These are phyloP conservation scores for Acronicta alni DNA, from an alignment of 2,888 invertebrate genomes.

Conservation along the genomic window DNA sequence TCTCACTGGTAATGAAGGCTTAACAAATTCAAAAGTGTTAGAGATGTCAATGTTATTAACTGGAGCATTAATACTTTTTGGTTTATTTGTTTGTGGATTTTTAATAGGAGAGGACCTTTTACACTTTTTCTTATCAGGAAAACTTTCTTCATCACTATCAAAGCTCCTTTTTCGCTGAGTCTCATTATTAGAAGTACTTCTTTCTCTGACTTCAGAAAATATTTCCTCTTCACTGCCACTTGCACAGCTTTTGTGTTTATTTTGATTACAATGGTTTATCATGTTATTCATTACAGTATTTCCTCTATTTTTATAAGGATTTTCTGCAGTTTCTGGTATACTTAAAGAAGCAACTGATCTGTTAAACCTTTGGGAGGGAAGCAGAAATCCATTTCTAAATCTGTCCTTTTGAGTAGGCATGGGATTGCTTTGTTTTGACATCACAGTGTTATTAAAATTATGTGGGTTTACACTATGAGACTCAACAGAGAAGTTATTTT, in stretches of 20 bases:
- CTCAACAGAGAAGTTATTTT: conserved; percentile 57
- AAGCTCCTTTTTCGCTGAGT: conserved; percentile 57
- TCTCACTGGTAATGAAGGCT: conserved; percentile 69
- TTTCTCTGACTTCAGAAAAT: conserved; percentile 62
- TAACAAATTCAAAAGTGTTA: conserved; percentile 72
- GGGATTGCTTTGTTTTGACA: conserved; percentile 45
- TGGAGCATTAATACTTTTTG: conserved; percentile 34
- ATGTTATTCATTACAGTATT: conserved; percentile 18
- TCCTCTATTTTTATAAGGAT: conserved; percentile 23
- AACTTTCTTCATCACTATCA: conserved; percentile 53
- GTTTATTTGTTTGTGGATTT: conserved; percentile 31
- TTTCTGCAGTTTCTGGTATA: conserved; percentile 60
- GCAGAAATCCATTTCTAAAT: conserved; percentile 69
- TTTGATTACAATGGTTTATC: conserved; percentile 26
- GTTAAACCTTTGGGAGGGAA: conserved; percentile 78
- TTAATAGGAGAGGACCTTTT: conserved; percentile 60
- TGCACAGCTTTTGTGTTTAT: conserved; percentile 16
- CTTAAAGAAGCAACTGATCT: conserved; percentile 60
- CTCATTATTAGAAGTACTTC: conserved; percentile 29
- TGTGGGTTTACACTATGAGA: conserved; percentile 37
- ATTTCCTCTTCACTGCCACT: conserved; percentile 69
- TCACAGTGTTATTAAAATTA: conserved; percentile 26
- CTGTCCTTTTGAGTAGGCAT: conserved; percentile 66
- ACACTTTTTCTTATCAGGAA: conserved; percentile 61
- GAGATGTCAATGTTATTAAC: conserved; percentile 40